A percentile compares a stretch with the other conserved stretches of the same genome.
Conservation (phyloP, 2,113 vertebrate genomes). For the Ptilonorhynchus violaceus region DNA sequence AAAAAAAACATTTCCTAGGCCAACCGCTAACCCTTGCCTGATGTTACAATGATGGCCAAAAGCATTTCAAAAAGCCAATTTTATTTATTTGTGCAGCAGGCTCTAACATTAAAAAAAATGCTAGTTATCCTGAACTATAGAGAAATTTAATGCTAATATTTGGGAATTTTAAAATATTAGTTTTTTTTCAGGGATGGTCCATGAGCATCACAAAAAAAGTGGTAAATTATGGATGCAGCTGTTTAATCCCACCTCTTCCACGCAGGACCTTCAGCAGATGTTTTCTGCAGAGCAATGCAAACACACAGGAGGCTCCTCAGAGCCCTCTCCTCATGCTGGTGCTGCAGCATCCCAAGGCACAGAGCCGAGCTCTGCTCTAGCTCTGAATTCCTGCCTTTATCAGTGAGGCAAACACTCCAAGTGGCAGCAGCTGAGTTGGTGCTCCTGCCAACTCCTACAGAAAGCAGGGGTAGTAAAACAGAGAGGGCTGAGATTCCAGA, state of each 20-base stretch:
- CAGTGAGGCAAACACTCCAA: background rate
- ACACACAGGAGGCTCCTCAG: background rate
- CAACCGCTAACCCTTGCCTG: background rate
- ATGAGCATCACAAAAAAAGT: background rate
- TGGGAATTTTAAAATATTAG: background rate
- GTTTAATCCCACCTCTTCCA: background rate
- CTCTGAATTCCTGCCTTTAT: background rate
- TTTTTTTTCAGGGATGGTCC: background rate
- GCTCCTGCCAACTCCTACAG: slow-evolving; percentile 11
- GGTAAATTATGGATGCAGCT: background rate
- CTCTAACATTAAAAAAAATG: background rate
- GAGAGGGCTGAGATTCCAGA: background rate
- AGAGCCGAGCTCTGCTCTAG: background rate
- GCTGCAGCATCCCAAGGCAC: background rate
- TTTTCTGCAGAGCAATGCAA: background rate
- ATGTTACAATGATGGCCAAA: background rate
- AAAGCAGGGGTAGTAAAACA: background rate
- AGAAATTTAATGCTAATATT: background rate
- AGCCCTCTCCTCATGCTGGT: background rate
- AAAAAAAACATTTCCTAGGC: background rate
- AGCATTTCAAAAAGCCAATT: background rate
- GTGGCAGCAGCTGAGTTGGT: background rate
- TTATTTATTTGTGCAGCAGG: background rate
- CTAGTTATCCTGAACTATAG: background rate
- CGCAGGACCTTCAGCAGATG: background rate